Percentiles rank a stretch among this genome's conserved stretches.
Conservation (phyloP, 2,888 invertebrate genomes). For the Spilarctia lutea region DNA sequence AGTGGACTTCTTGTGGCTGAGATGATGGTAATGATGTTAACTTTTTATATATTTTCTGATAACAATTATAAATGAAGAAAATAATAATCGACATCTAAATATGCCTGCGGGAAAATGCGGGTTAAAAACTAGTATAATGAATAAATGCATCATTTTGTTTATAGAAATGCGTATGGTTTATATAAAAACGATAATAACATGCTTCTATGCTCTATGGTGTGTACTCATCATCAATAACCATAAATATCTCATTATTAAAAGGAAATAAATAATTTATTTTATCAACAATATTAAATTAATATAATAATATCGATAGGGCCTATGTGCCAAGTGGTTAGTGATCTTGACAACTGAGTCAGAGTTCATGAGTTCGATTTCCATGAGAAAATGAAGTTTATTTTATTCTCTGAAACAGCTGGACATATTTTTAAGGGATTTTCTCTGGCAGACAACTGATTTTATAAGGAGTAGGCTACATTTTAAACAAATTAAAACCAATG, state of each 20-base stretch:
- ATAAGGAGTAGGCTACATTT: no score
- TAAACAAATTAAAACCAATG: no score
- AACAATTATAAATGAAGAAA: neutral
- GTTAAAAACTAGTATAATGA: neutral
- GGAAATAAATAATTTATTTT: neutral
- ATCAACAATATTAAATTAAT: neutral
- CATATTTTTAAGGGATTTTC: no score
- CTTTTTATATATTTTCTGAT: no score
- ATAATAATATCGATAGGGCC: neutral
- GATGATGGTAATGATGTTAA: no score
- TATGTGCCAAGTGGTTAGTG: no score
- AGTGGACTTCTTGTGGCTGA: no score
- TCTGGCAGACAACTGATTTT: no score
- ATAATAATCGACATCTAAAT: neutral
- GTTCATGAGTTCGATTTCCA: no score
- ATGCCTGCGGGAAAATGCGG: neutral
- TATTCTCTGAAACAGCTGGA: no score
- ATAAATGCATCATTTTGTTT: neutral
- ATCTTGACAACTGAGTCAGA: no score
- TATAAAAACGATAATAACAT: neutral
- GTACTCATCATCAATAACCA: neutral
- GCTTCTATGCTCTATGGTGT: neutral
- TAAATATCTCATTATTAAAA: neutral
- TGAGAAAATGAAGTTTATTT: no score
- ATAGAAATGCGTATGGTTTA: neutral